A percentile compares a stretch with the other conserved stretches of the same genome.
Conservation (phyloP, 2,797 vertebrate genomes). For the Esox masquinongy region DNA sequence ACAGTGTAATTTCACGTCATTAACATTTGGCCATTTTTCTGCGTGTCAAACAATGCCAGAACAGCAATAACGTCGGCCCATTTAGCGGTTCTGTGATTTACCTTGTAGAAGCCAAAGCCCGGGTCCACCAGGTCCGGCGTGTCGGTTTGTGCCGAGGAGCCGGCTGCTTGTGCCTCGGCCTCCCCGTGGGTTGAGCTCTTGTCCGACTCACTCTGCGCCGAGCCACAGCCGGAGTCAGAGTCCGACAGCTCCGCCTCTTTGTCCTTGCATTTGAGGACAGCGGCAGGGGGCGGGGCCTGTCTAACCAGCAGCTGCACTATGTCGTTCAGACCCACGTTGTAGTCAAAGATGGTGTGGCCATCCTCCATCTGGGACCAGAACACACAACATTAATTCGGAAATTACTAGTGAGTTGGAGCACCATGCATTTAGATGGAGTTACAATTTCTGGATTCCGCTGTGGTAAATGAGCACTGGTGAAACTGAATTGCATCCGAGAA, state of each 20-base stretch:
- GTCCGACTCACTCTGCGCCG: conserved; percentile 91
- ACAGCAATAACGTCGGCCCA: neutral
- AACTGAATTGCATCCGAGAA: neutral
- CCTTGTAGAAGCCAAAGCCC: conserved; percentile 89
- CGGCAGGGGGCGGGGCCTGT: conserved; percentile 69
- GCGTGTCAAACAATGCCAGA: neutral
- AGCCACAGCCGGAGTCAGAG: conserved; percentile 92
- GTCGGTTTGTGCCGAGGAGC: conserved; percentile 67
- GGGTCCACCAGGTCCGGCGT: conserved; percentile 71
- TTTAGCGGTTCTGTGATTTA: conserved; percentile 36
- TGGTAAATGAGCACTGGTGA: neutral
- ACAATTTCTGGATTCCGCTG: no score
- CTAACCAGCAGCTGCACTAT: conserved; percentile 94
- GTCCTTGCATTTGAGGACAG: conserved; percentile 74
- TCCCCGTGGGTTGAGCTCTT: conserved; percentile 92
- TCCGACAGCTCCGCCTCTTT: conserved; percentile 92
- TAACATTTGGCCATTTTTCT: no score
- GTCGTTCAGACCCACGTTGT: conserved; percentile 93
- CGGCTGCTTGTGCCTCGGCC: conserved; percentile 74
- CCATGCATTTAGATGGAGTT: no score
- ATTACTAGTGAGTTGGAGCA: neutral
- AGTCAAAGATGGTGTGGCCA: conserved; percentile 95
- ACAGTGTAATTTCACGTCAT: neutral
- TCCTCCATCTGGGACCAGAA: conserved; percentile 88
- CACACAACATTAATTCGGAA: neutral